Evolutionary conservation across 1,140 invertebrate genomes (phyloP), one percentile per base, ranked within the genome.

Genomic region (Aphis craccivora): DNA sequence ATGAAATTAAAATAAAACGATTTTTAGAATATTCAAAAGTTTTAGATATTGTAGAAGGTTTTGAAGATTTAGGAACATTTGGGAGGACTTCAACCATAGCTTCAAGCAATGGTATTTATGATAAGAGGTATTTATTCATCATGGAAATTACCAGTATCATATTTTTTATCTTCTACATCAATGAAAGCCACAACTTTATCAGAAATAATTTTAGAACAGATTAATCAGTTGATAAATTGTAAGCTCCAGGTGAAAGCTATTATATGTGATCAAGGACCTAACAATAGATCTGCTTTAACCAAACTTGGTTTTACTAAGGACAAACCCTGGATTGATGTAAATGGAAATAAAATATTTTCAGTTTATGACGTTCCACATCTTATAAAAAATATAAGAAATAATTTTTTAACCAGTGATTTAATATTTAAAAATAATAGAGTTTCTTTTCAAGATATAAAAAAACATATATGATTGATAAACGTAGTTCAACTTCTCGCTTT

Each of bases 1-100:
- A 90, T 23, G 88, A 90, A 90, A 90, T 90, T 51, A 90, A 90
- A 88, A 88, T 88, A 20, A 88, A 90, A 90, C 35, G 25, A 4
- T 90, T 90, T 23, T 25, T 55, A 22, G 35, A 90, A 37, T 55
- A 90, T 35, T 55, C 88, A 35, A 55, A 90, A 55, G 45, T 90
- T 35, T 90, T 90, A 40, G 51, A 90, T 55, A 22, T 18, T 90
- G 35, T 90, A 51, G 48, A 89, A 35, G 88, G 20, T 40, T 90
- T 40, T 90, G 88, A 90, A 90, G 88, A 90, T 23, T 55, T 90
- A 23, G 51, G 51, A 37, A 48, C n/a, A n/a, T 51, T 51, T 51
- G 88, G 88, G 18, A 48, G 88, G 20, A 51, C 3, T 55, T 23
- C 20, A 23, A 2, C 20, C 3, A 48, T 90, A 30, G 51, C 88